A percentile compares a stretch with the other conserved stretches of the same genome.
These are phyloP conservation scores for Hormaphis cornu DNA, from an alignment of 1,140 invertebrate species.

Conservation along the genomic window DNA sequence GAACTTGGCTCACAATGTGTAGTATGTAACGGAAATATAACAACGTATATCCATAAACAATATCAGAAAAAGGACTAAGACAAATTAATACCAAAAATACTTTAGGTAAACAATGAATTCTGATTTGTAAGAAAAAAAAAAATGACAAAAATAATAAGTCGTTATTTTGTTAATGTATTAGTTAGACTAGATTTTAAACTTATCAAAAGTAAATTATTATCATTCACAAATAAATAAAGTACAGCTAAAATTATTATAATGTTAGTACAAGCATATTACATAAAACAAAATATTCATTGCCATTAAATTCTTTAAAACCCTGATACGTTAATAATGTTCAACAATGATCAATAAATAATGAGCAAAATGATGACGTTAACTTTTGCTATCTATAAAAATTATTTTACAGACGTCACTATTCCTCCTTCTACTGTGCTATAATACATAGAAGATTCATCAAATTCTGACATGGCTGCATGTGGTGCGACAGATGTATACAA, in stretches of 20 bases:
- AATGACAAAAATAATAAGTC: slow-evolving; percentile 6
- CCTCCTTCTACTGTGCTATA: slow-evolving; percentile 68
- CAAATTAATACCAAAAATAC: neutral
- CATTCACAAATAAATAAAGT: neutral
- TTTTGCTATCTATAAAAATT: neutral
- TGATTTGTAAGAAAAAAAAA: neutral
- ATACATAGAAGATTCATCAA: slow-evolving; percentile 76
- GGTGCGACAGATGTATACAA: slow-evolving; percentile 73
- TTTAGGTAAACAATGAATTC: neutral
- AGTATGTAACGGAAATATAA: slow-evolving; percentile 30
- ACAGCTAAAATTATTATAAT: slow-evolving; percentile 4
- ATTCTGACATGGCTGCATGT: slow-evolving; percentile 71
- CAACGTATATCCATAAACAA: slow-evolving; percentile 17
- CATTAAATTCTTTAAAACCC: slow-evolving; percentile 9
- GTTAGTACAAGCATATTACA: slow-evolving; percentile 7
- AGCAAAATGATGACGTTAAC: neutral
- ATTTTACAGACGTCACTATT: slow-evolving; percentile 33
- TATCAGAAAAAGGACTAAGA: slow-evolving; percentile 4
- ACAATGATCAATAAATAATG: neutral
- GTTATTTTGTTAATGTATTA: neutral
- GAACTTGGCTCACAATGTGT: slow-evolving; percentile 32
- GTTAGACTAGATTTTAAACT: slow-evolving; percentile 12
- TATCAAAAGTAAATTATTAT: neutral
- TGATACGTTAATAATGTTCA: slow-evolving; percentile 7
- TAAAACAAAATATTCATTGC: neutral